Conservation (phyloP, 2,888 invertebrate species). For the Mythimna loreyi region DNA sequence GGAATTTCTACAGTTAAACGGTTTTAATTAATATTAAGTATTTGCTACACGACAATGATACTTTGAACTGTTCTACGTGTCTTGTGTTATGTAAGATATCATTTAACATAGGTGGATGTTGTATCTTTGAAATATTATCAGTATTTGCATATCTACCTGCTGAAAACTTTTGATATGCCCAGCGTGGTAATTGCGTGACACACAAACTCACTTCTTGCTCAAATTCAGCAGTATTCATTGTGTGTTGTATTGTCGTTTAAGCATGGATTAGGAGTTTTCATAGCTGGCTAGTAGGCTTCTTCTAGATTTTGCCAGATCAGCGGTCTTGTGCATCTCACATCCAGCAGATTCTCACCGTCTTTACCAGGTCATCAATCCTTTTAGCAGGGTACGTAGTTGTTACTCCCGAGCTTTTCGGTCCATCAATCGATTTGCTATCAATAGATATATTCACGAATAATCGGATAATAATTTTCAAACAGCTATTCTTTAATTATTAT, state of each 20-base stretch:
- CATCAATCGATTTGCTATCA: background rate
- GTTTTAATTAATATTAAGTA: background rate
- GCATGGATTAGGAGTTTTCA: background rate
- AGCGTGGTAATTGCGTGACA: background rate
- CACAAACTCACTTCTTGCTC: background rate
- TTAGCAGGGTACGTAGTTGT: background rate
- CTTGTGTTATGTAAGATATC: background rate
- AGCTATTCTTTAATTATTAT: background rate
- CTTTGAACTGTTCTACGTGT: background rate
- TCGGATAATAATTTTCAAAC: background rate
- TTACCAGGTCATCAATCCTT: background rate
- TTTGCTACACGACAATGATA: background rate
- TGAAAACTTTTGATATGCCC: background rate
- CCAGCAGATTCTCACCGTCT: background rate
- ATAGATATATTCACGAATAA: background rate
- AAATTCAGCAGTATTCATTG: background rate
- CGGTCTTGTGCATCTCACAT: background rate
- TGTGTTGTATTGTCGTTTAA: background rate
- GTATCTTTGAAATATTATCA: background rate
- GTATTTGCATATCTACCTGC: background rate
- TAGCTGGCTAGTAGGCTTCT: background rate
- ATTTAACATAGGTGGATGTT: background rate
- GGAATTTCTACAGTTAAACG: slow-evolving; percentile 13
- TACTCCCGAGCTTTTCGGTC: too few species aligned
- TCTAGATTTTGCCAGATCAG: background rate